A percentile compares a stretch with the other conserved stretches of the same genome.
These are phyloP conservation scores for Acomys russatus DNA, from an alignment of 2,797 vertebrate species.

Conservation along the genomic window DNA sequence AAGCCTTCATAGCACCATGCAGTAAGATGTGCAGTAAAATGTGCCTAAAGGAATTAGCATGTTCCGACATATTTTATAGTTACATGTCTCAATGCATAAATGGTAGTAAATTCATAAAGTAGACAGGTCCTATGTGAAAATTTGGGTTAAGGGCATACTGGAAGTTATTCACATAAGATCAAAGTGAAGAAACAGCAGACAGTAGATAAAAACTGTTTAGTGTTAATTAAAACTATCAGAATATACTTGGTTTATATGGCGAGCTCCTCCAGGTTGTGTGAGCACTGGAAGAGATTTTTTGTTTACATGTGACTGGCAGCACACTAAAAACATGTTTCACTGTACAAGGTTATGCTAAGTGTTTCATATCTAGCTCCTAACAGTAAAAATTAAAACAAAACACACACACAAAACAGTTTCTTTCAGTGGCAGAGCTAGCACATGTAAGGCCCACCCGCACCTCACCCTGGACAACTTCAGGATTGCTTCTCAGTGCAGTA, in stretches of 20 bases:
- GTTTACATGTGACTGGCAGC: neutral
- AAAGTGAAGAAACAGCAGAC: neutral
- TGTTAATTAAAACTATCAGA: conserved; percentile 7
- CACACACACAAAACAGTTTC: too few species aligned
- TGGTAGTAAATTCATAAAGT: neutral
- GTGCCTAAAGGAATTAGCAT: conserved; percentile 24
- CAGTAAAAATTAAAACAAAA: neutral
- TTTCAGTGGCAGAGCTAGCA: too few species aligned
- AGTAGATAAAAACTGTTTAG: conserved; percentile 18
- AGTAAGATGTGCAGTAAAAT: conserved; percentile 38
- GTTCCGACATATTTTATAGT: conserved; percentile 4
- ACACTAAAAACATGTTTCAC: neutral
- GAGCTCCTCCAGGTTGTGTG: conserved; percentile 31
- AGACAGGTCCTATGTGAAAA: conserved; percentile 1
- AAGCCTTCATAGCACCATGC: neutral
- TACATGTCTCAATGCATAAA: neutral
- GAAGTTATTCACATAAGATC: conserved; percentile 36
- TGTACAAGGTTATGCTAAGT: neutral
- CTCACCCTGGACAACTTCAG: neutral
- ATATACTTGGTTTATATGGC: conserved; percentile 41
- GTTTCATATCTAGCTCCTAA: neutral
- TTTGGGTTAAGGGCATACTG: conserved; percentile 31
- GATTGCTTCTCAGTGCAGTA: neutral
- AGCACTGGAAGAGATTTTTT: conserved; percentile 18
- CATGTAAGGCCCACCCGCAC: too few species aligned